These are phyloP conservation scores for Tachina grossa DNA, from an alignment of 2,888 invertebrate genomes.

Conservation along the genomic window DNA sequence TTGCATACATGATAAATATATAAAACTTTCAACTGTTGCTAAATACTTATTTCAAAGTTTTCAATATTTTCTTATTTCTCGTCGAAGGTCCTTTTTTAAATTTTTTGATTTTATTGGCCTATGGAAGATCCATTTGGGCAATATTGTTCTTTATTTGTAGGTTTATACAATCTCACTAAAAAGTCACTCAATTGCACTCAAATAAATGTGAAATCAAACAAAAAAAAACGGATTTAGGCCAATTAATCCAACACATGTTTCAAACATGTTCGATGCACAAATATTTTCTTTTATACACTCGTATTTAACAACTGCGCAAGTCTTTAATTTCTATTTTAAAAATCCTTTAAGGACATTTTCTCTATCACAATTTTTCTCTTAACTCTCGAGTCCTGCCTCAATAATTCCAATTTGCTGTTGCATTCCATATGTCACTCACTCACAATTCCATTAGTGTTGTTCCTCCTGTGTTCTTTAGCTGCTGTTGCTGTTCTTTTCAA, in stretches of 20 bases:
- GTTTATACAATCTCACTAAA: neutral
- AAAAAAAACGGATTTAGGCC: neutral
- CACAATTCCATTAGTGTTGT: neutral
- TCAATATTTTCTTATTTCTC: too few species aligned
- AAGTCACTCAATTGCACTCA: constrained; percentile 11
- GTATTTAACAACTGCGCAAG: neutral
- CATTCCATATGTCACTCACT: constrained; percentile 35
- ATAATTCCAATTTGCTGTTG: constrained; percentile 57
- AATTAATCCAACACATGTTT: constrained; percentile 49
- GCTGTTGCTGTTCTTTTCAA: constrained; percentile 4
- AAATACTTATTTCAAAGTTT: too few species aligned
- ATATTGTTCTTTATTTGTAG: too few species aligned
- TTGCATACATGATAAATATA: too few species aligned
- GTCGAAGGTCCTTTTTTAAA: too few species aligned
- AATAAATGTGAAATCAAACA: neutral
- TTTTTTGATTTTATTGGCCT: too few species aligned
- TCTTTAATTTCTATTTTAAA: neutral
- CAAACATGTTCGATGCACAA: constrained; percentile 41
- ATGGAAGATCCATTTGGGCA: too few species aligned
- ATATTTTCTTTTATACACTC: neutral
- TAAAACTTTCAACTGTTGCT: too few species aligned
- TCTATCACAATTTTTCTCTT: constrained; percentile 5
- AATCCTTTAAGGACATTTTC: neutral
- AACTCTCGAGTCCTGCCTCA: constrained; percentile 57
- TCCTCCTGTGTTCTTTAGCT: neutral